These are phyloP conservation scores for Hoplodrina blanda DNA, from an alignment of 2,888 invertebrate genomes.

Conservation along the genomic window DNA sequence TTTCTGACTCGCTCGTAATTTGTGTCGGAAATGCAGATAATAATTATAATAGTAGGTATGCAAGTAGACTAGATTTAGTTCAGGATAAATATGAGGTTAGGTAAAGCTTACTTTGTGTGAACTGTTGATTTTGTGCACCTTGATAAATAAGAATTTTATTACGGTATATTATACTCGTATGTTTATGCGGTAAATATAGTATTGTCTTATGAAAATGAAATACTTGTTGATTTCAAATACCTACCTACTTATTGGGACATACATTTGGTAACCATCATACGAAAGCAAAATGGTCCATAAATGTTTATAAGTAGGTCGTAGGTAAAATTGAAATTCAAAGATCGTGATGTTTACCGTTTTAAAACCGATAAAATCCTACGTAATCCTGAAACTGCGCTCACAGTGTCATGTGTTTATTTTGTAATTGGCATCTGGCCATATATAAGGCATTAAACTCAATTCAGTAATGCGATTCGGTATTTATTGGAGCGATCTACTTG, in stretches of 20 bases:
- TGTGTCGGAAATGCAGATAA: conserved; percentile 32
- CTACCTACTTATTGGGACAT: not conserved
- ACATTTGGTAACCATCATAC: not conserved
- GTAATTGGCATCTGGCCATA: conserved; percentile 71
- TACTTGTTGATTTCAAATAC: too few species aligned
- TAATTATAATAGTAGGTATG: conserved; percentile 20
- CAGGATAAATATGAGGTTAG: conserved; percentile 23
- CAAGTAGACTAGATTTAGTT: conserved; percentile 26
- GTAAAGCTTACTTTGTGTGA: conserved; percentile 22
- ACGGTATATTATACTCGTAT: too few species aligned
- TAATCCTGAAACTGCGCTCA: conserved; percentile 23
- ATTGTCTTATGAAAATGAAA: not conserved
- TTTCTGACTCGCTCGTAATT: conserved; percentile 14
- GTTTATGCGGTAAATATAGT: too few species aligned
- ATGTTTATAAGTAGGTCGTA: not conserved
- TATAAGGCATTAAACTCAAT: conserved; percentile 78
- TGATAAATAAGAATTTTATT: too few species aligned
- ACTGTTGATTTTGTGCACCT: conserved; percentile 2
- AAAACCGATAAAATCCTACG: not conserved
- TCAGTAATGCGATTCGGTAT: conserved; percentile 84
- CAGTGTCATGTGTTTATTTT: conserved; percentile 64
- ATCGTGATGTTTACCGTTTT: conserved; percentile 8
- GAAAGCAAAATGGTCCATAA: not conserved
- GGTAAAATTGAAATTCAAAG: not conserved
- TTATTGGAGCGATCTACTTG: conserved; percentile 82